A percentile compares a stretch with the other conserved stretches of the same genome.
Conservation (phyloP, 2,888 invertebrate species). For the Brachyptera putata region DNA sequence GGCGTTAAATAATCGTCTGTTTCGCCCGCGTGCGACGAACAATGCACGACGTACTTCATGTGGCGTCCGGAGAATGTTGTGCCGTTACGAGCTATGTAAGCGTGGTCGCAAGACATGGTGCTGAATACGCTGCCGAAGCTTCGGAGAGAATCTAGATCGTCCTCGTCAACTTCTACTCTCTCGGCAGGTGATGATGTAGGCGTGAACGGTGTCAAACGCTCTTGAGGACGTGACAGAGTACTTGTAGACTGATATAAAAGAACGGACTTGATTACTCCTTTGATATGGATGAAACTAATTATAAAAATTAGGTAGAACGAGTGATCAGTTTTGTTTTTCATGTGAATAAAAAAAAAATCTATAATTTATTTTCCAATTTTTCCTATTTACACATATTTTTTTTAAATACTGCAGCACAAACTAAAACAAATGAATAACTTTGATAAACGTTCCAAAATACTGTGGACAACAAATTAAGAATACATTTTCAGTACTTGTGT, state of each 20-base stretch:
- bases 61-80: constrained; percentile 66
- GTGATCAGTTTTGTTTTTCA: too few relatives aligned
- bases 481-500: too few relatives aligned
- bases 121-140: constrained; percentile 72
- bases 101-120: constrained; percentile 77
- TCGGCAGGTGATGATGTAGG: constrained; percentile 57
- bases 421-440: too few relatives aligned
- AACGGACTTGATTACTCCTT: too few relatives aligned
- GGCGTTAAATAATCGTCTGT: constrained; percentile 84
- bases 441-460: too few relatives aligned
- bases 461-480: too few relatives aligned
- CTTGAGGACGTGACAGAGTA: constrained; percentile 37
- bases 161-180: constrained; percentile 51
- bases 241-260: not conserved
- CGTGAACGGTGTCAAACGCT: constrained; percentile 42
- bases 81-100: constrained; percentile 71
- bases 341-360: too few relatives aligned
- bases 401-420: too few relatives aligned
- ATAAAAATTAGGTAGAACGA: too few relatives aligned
- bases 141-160: constrained; percentile 71
- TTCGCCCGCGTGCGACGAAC: constrained; percentile 71
- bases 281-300: too few relatives aligned
- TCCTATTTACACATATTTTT: too few relatives aligned
- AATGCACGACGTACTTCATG: constrained; percentile 79
- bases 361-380: too few relatives aligned